Evolutionary conservation across 1,140 invertebrate species (phyloP).

Genomic region (Zaprionus lachaisei): DNA sequence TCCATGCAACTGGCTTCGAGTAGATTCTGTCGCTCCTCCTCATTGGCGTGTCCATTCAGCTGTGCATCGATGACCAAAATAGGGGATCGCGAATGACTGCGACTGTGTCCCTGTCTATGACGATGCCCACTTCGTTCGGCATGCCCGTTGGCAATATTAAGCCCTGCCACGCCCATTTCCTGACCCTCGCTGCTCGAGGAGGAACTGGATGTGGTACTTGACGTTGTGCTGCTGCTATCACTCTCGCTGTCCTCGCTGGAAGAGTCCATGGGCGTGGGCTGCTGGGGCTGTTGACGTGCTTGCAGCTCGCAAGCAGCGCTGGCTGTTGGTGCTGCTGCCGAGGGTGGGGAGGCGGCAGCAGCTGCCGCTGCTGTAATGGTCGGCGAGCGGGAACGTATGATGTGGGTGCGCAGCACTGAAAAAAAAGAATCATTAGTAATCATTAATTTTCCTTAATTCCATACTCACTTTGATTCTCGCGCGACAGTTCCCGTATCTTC

Average conservation of each 20-base stretch:
- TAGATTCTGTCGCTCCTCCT: slow-evolving; percentile 57
- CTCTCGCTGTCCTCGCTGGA: slow-evolving; percentile 83
- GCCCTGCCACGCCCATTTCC: slow-evolving; percentile 66
- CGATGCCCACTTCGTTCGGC: slow-evolving; percentile 49
- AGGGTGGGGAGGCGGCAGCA: slow-evolving; percentile 74
- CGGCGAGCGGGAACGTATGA: slow-evolving; percentile 68
- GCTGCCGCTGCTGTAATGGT: slow-evolving; percentile 59
- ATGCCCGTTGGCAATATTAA: slow-evolving; percentile 72
- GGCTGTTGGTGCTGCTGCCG: slow-evolving; percentile 71
- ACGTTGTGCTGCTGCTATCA: slow-evolving; percentile 80
- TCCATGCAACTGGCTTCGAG: slow-evolving; percentile 65
- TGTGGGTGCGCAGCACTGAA: slow-evolving; percentile 72
- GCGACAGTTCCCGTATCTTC: slow-evolving; percentile 66
- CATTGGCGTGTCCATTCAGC: slow-evolving; percentile 62
- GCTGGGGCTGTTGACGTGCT: slow-evolving; percentile 63
- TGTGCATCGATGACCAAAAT: slow-evolving; percentile 33
- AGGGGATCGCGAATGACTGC: slow-evolving; percentile 60
- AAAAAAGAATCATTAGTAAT: background rate
- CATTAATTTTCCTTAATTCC: background rate
- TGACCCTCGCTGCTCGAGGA: slow-evolving; percentile 64
- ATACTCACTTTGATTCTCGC: slow-evolving; percentile 75
- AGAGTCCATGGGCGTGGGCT: slow-evolving; percentile 79
- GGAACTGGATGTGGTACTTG: slow-evolving; percentile 73
- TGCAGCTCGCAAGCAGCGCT: slow-evolving; percentile 65
- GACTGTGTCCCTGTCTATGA: slow-evolving; percentile 38